phyloP scores from a whole-genome alignment of 92 coral and sea anemone genomes.

The Palythoa grandis region DNA sequence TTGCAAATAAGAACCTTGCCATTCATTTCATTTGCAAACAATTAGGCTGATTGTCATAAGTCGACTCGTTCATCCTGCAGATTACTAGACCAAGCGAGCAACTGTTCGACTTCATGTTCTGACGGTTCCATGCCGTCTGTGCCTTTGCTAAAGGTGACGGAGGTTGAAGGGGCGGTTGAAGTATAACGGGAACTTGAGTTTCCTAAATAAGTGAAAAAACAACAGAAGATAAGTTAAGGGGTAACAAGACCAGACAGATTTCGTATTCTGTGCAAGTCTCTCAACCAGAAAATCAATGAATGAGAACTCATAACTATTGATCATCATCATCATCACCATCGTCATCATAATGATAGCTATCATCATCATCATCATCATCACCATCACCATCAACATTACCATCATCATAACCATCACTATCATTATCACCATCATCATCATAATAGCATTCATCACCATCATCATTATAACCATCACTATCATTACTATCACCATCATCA shows the following conservation, averaged over 20 bases:
- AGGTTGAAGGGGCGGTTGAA: constrained; percentile 59
- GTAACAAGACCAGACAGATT: too few species aligned
- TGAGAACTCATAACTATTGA: neutral
- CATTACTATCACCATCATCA: neutral
- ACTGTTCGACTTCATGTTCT: constrained; percentile 82
- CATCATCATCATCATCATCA: neutral
- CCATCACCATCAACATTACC: neutral
- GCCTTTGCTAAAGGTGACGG: constrained; percentile 40
- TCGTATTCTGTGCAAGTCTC: neutral
- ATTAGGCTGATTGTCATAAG: neutral
- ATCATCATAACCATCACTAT: neutral
- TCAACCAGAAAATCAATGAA: neutral
- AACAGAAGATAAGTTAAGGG: neutral
- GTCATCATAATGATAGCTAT: neutral
- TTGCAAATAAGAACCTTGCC: too few species aligned
- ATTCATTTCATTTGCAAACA: too few species aligned
- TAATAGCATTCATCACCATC: neutral
- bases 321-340: neutral
- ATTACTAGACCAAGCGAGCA: constrained; percentile 79
- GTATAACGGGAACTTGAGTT: constrained; percentile 29
- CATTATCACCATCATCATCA: neutral
- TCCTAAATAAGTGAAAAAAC: neutral
- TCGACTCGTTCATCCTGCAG: constrained; percentile 44
- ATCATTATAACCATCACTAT: neutral
- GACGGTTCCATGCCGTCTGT: constrained; percentile 73